These are phyloP conservation scores for Tricholaema leucomelas DNA, from an alignment of 2,113 vertebrate genomes.

Conservation along the genomic window DNA sequence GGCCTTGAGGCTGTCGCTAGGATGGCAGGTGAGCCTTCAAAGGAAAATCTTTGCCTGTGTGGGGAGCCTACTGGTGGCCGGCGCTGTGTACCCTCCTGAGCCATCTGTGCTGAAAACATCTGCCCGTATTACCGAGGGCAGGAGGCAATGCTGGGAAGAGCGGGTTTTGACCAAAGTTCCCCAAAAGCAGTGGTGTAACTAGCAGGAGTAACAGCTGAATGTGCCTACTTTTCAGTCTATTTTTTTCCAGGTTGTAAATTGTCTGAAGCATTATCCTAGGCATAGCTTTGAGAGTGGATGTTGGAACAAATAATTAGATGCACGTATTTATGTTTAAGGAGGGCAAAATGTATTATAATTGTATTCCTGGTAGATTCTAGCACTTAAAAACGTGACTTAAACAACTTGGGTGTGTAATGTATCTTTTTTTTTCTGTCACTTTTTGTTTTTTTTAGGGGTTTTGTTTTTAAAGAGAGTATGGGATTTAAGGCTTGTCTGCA, in stretches of 20 bases:
- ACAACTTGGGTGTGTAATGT: neutral
- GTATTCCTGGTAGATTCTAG: neutral
- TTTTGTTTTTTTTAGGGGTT: neutral
- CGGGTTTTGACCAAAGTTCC: neutral
- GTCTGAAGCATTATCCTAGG: neutral
- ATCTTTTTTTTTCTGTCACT: neutral
- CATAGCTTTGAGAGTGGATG: neutral
- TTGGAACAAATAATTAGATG: neutral
- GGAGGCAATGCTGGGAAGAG: neutral
- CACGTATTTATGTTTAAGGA: neutral
- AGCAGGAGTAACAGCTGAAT: neutral
- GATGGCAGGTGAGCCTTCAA: neutral
- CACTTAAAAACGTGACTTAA: neutral
- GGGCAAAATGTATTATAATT: neutral
- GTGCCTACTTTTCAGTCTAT: neutral
- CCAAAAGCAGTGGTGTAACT: accelerated
- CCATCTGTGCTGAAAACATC: accelerated
- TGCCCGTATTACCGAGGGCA: accelerated
- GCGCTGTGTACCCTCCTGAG: no score
- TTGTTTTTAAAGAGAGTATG: neutral
- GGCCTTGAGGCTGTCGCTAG: accelerated
- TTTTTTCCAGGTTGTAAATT: neutral
- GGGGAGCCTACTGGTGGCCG: no score
- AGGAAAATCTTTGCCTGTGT: accelerated
- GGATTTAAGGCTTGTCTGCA: neutral